phyloP scores from a whole-genome alignment of 2,888 invertebrate species.

The Elmis aenea region DNA sequence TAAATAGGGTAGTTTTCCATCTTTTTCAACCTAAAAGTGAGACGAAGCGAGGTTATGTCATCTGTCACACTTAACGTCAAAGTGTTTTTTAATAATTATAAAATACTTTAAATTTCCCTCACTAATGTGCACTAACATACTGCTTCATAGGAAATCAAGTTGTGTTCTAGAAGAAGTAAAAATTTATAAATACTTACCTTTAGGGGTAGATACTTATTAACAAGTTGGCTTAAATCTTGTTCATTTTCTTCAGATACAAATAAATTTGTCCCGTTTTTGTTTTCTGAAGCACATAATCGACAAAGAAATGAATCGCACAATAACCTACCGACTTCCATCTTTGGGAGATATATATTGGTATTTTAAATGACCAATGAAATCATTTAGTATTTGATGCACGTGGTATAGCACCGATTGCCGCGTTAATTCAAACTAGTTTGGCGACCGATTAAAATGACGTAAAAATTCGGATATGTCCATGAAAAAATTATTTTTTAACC shows the following conservation, averaged over 20 bases:
- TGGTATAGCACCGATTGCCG: no score
- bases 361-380: no score
- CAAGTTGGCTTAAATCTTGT: constrained; percentile 57
- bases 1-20: constrained; percentile 64
- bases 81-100: constrained; percentile 1
- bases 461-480: no score
- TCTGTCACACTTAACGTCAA: no score
- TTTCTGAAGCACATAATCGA: constrained; percentile 71
- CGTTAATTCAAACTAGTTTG: no score
- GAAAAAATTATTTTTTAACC: no score
- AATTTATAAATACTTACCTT: constrained; percentile 53
- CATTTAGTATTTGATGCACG: no score
- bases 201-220: constrained; percentile 70
- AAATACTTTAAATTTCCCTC: constrained; percentile 33
- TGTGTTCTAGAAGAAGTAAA: constrained; percentile 30
- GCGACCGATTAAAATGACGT: no score
- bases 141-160: constrained; percentile 35
- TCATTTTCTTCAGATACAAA: constrained; percentile 56
- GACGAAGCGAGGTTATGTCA: no score
- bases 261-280: constrained; percentile 62
- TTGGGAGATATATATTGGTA: no score
- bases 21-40: constrained; percentile 60
- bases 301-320: constrained; percentile 68
- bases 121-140: constrained; percentile 18
- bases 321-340: constrained; percentile 39